phyloP scores from a whole-genome alignment of 2,888 invertebrate species.

The Formica aserva region DNA sequence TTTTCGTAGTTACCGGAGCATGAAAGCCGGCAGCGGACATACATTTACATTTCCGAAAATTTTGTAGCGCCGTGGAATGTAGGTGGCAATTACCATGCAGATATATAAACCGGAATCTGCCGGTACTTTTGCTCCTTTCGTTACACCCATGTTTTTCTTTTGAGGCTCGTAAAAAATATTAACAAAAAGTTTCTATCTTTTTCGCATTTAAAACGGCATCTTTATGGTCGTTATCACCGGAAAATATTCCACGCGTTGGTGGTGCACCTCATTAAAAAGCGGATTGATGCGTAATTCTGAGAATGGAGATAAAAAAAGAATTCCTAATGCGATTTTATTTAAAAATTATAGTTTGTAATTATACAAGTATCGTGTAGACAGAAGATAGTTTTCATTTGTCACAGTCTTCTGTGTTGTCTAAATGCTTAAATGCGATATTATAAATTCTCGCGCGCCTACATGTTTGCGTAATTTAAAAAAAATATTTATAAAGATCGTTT shows the following conservation, averaged over 20 bases:
- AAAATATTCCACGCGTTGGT: neutral
- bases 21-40: neutral
- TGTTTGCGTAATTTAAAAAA: neutral
- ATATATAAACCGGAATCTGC: neutral
- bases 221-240: neutral
- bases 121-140: neutral
- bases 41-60: conserved; percentile 3
- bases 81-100: neutral
- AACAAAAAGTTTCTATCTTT: neutral
- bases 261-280: neutral
- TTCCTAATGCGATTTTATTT: neutral
- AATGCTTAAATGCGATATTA: neutral
- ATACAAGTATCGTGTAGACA: neutral
- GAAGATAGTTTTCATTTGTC: neutral
- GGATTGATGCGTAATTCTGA: neutral
- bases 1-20: conserved; percentile 16
- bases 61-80: neutral
- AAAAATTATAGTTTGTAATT: neutral
- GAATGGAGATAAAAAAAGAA: neutral
- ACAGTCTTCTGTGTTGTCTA: neutral
- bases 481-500: neutral
- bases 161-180: neutral
- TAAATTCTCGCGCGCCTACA: neutral
- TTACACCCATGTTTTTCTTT: neutral
- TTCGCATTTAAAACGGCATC: neutral